Percentiles rank a stretch among this genome's conserved stretches.
phyloP scores from a whole-genome alignment of 23 tunicate genomes.

The Trididemnum miniatum region DNA sequence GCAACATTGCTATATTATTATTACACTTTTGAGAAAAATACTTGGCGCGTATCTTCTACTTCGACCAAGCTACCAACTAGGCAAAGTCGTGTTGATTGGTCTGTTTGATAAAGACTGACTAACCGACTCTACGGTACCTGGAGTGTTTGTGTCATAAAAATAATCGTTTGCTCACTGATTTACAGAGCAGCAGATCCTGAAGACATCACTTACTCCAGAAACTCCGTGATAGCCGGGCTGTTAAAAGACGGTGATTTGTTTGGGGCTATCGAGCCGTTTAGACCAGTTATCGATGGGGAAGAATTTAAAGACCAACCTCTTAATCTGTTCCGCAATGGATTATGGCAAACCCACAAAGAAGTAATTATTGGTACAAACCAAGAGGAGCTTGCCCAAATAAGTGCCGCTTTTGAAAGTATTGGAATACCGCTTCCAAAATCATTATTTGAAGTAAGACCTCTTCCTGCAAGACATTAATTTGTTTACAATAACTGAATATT shows the following conservation, averaged over 20 bases:
- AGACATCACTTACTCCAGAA: constrained; percentile 8
- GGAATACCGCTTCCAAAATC: constrained; percentile 9
- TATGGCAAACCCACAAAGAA: constrained; percentile 69
- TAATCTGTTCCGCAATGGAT: constrained; percentile 53
- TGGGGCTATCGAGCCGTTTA: constrained; percentile 71
- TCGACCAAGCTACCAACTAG: too few species aligned
- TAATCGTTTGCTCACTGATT: too few species aligned
- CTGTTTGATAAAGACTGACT: too few species aligned
- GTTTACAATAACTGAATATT: too few species aligned
- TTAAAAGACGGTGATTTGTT: constrained; percentile 33
- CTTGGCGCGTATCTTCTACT: too few species aligned
- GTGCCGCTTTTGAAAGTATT: constrained; percentile 5
- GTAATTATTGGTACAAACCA: constrained; percentile 51
- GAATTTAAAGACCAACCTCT: constrained; percentile 84
- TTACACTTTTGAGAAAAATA: too few species aligned
- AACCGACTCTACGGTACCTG: too few species aligned
- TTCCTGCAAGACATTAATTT: too few species aligned
- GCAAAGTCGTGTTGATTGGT: too few species aligned
- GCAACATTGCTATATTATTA: too few species aligned
- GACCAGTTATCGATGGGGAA: constrained; percentile 76
- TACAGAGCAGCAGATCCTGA: constrained; percentile 26
- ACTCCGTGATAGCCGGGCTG: constrained; percentile 32
- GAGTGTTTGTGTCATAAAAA: too few species aligned
- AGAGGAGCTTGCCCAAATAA: constrained; percentile 46
- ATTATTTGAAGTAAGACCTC: constrained; percentile 37